phyloP scores from a whole-genome alignment of 2,888 invertebrate genomes.

The Luffia ferchaultella region DNA sequence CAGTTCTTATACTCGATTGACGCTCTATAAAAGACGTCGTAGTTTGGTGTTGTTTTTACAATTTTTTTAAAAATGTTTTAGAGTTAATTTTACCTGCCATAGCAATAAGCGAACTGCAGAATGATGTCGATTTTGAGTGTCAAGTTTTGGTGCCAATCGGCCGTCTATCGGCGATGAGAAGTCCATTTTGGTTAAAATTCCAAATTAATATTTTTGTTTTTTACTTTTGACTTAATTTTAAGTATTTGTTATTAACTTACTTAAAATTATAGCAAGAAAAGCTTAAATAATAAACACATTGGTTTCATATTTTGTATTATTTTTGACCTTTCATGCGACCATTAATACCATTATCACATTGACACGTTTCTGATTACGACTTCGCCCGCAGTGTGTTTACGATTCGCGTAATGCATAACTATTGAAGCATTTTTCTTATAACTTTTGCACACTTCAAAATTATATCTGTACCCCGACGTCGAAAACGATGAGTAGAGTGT shows the following conservation, averaged over 20 bases:
- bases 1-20: background rate
- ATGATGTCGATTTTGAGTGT: conserved; percentile 28
- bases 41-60: background rate
- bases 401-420: too few relatives aligned
- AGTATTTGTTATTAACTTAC: conserved; percentile 63
- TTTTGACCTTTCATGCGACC: too few relatives aligned
- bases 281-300: conserved; percentile 47
- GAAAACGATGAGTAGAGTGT: too few relatives aligned
- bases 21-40: background rate
- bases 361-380: too few relatives aligned
- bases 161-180: background rate
- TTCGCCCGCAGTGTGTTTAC: too few relatives aligned
- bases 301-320: background rate
- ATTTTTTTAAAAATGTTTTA: conserved; percentile 47
- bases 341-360: too few relatives aligned
- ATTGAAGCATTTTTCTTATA: too few relatives aligned
- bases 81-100: conserved; percentile 59
- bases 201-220: conserved; percentile 26
- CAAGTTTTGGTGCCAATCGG: too few relatives aligned
- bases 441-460: too few relatives aligned
- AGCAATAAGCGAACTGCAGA: conserved; percentile 52
- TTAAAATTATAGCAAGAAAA: conserved; percentile 64
- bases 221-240: conserved; percentile 56
- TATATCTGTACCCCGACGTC: too few relatives aligned
- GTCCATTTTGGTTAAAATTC: conserved; percentile 27